phyloP scores from a whole-genome alignment of 35 echinoderm and acorn worm species.

The Hemicentrotus pulcherrimus region DNA sequence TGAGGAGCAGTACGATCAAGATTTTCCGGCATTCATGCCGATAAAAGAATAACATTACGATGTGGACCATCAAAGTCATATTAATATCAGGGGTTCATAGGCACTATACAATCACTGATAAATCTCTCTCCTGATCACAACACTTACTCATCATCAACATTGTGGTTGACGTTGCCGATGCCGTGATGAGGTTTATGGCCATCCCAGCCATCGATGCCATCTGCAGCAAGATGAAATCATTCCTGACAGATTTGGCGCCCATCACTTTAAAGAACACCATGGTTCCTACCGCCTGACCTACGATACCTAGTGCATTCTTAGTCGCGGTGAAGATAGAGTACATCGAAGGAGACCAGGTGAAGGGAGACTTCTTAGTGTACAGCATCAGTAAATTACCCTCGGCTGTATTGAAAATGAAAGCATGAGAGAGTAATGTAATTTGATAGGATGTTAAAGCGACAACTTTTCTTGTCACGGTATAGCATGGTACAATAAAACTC shows the following conservation, averaged over 20 bases:
- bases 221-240: conserved; percentile 31
- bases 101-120: neutral
- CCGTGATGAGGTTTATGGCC: neutral
- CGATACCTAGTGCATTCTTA: conserved; percentile 37
- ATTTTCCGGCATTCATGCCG: neutral
- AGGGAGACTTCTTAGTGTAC: conserved; percentile 65
- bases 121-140: neutral
- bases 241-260: conserved; percentile 18
- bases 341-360: conserved; percentile 61
- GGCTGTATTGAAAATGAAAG: conserved; percentile 20
- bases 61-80: neutral
- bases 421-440: too few relatives aligned
- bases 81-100: neutral
- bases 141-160: conserved; percentile 13
- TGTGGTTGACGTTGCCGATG: neutral
- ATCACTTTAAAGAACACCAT: conserved; percentile 35
- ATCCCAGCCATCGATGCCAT: neutral
- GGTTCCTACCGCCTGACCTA: conserved; percentile 49
- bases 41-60: neutral
- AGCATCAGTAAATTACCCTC: conserved; percentile 70
- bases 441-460: too few relatives aligned
- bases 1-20: neutral
- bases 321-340: conserved; percentile 57
- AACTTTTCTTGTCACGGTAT: too few relatives aligned
- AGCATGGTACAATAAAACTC: too few relatives aligned